phyloP scores from a whole-genome alignment of 1,140 invertebrate species.

The Cryptotermes secundus region DNA sequence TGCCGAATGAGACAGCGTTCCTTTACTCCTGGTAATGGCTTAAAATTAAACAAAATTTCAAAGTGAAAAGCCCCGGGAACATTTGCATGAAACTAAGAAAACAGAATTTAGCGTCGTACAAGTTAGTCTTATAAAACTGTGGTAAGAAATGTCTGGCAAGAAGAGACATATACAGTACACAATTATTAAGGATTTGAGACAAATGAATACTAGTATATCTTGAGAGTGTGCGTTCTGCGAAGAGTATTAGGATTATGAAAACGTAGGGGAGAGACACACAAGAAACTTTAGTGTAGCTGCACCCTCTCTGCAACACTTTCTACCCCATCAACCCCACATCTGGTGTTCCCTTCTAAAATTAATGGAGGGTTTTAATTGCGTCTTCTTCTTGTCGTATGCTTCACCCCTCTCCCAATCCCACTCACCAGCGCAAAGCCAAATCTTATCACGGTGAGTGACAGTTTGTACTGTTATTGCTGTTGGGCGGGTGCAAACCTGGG shows the following conservation, averaged over 20 bases:
- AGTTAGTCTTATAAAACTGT: conserved; percentile 17
- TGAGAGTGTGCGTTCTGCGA: background rate
- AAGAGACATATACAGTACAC: background rate
- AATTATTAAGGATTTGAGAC: conserved; percentile 9
- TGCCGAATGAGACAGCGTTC: background rate
- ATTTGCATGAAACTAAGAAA: background rate
- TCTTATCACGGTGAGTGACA: background rate
- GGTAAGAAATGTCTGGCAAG: background rate
- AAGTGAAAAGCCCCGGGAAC: too few relatives aligned
- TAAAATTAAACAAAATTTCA: background rate
- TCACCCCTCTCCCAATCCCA: background rate
- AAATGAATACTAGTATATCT: background rate
- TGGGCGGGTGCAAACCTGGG: background rate
- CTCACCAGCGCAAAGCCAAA: background rate
- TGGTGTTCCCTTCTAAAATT: conserved; percentile 16
- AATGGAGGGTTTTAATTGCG: conserved; percentile 19
- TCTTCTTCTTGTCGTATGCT: conserved; percentile 5
- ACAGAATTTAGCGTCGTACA: background rate
- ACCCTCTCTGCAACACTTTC: background rate
- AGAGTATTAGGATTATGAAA: conserved; percentile 1
- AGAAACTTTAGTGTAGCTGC: background rate
- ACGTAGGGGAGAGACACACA: background rate
- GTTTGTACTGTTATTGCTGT: background rate
- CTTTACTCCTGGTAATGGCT: too few relatives aligned
- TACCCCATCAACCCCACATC: conserved; percentile 5